Evolutionary conservation across 2,797 vertebrate genomes (phyloP), one percentile per base, ranked within the genome.

Genomic region (Gouania willdenowi): DNA sequence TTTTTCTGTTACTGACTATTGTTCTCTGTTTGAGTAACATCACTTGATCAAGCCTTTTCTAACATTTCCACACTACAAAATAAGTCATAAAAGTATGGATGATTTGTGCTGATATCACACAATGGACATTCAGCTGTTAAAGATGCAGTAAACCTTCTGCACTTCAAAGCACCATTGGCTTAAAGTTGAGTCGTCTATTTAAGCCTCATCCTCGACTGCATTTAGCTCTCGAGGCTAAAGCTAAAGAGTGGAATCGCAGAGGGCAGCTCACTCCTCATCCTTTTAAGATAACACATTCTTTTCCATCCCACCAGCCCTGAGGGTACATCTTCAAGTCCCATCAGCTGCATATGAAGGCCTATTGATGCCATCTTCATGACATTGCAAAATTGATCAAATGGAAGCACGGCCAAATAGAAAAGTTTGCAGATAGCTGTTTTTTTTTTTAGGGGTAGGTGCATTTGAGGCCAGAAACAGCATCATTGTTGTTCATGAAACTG

Each of bases 401-500:
- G 41, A 55, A 58, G 64, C 49, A 62, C 51, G 60, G 49, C 14
- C 53, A 50, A 77, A 63, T 44, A 36, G 47, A 50, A 31, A 54
- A 6, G 28, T 40, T 43, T 27, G 29, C 33, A 34, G 40, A 30
- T 19, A 16, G 43, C 26, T 30, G 32, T 39, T 13, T 36, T 38
- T 22, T 29, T 32, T 50, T 21, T 37, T 2, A 53, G n/a, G n/a
- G n/a, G n/a, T n/a, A n/a, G n/a, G n/a, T 38, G 34, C 41, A 45
- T 70, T 57, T 54, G 3, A 3, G 66, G 45, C 23, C 15, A 51
- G 45, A 66, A 41, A 64, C 66, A 35, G 66, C 43, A 24, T 24
- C 41, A 66, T 61, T 67, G 86, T 78, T 75, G 67, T 60, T 70
- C 54, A 27, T 61, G 72, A 85, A 88, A 82, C 73, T 54, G 54